Base-by-base conservation (phyloP, 2,113 vertebrate genomes). In the Pomatorhinus ruficollis region DNA sequence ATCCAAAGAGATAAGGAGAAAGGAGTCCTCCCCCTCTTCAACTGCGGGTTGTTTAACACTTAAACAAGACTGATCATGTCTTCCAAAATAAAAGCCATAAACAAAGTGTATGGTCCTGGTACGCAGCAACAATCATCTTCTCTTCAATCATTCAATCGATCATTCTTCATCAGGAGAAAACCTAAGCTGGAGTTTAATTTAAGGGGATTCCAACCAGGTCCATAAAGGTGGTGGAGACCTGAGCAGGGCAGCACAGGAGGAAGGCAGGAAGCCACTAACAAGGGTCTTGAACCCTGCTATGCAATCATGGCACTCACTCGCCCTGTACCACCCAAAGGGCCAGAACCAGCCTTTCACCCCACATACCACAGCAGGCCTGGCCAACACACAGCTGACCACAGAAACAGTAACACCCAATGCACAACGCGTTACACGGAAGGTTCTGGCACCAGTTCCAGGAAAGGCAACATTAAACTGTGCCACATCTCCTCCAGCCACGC, bases 381-480 rank as follows among this genome's bases (percentile, higher is more conserved):
- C 69, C 71, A 35, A 11, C 0, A 39, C 11, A 65, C 20, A 12
- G 37, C 47, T 87, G n/a, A 60, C 28, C 57, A 65, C 0, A 39
- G 19, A 14, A 64, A 25, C 57, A 65, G 5, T 5, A 50, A 49
- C 45, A 37, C 27, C 24, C 1, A 0, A 18, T 0, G 4, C 33
- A 44, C 59, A 39, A 37, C 5, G 7, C 0, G 0, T 57, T 42
- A 57, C n/a, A n/a, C 0, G 0, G 24, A 54, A 59, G 15, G 68
- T 52, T 77, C 80, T 54, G 54, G 72, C 71, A 47, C 14, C 22
- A 37, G 27, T 9, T 52, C 40, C 52, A 90, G 35, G 37, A 81
- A 93, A 83, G 22, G 47, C 42, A 78, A 83, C 74, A 37, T 9
- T 40, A 33, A 79, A 42, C 19, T 18, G 4, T 31, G 23, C 49